These are phyloP conservation scores for Xanthorhoe designata DNA, from an alignment of 2,888 invertebrate genomes.

Conservation along the genomic window DNA sequence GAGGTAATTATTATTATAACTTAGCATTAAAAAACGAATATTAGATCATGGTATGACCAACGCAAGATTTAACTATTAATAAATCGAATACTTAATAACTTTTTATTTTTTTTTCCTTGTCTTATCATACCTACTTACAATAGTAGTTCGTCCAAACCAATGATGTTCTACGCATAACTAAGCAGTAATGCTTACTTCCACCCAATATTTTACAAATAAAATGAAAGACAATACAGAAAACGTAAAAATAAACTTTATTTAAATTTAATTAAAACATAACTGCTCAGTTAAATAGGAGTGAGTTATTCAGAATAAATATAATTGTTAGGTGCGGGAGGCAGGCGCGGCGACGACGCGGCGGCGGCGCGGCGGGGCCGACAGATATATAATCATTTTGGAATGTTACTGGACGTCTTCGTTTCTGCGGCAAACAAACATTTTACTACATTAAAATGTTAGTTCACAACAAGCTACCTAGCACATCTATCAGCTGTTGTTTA, in stretches of 20 bases:
- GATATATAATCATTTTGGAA: constrained; percentile 79
- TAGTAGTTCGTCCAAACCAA: not conserved
- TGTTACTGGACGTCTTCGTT: constrained; percentile 81
- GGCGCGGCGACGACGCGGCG: constrained; percentile 44
- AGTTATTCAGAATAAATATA: constrained; percentile 68
- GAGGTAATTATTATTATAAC: no score
- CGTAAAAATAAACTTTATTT: constrained; percentile 83
- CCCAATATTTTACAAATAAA: constrained; percentile 38
- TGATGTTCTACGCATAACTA: constrained; percentile 16
- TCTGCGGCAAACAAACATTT: constrained; percentile 82
- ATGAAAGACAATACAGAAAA: constrained; percentile 76
- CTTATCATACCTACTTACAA: not conserved
- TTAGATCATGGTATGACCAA: not conserved
- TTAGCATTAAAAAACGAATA: not conserved
- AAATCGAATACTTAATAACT: not conserved
- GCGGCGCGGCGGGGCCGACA: constrained; percentile 52
- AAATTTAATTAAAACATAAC: constrained; percentile 75
- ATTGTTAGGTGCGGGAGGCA: constrained; percentile 46
- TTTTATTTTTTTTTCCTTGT: not conserved
- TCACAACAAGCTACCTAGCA: constrained; percentile 42
- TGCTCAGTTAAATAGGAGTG: constrained; percentile 65
- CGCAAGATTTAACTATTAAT: not conserved
- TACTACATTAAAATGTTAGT: constrained; percentile 70
- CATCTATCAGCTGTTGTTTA: constrained; percentile 23
- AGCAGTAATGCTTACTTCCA: constrained; percentile 21